Percentiles rank a stretch among this genome's conserved stretches.
Evolutionary conservation across 2,888 invertebrate genomes (phyloP).

Genomic region (Pantelozetes paolii): DNA sequence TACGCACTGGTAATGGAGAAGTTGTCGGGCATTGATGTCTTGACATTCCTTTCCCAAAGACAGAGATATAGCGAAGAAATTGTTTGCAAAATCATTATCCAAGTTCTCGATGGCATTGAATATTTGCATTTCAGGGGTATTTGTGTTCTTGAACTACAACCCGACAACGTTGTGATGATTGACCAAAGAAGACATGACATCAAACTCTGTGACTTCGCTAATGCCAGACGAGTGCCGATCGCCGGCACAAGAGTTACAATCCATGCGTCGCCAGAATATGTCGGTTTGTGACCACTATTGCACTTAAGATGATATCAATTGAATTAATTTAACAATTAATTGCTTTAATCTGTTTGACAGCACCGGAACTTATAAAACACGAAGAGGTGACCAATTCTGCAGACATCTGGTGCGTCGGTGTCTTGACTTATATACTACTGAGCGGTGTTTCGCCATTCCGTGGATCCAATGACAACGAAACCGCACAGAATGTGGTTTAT

Average conservation of each 20-base stretch:
- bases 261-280: slow-evolving; percentile 59
- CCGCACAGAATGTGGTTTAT: slow-evolving; percentile 82
- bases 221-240: slow-evolving; percentile 74
- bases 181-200: slow-evolving; percentile 59
- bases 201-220: slow-evolving; percentile 87
- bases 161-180: slow-evolving; percentile 90
- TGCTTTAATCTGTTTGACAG: slow-evolving; percentile 52
- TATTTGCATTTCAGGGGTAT: slow-evolving; percentile 91
- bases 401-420: slow-evolving; percentile 94
- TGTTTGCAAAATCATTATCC: slow-evolving; percentile 78
- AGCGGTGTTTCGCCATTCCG: slow-evolving; percentile 89
- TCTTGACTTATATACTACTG: slow-evolving; percentile 81
- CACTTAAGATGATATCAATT: neutral
- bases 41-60: slow-evolving; percentile 78
- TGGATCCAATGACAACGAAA: slow-evolving; percentile 74
- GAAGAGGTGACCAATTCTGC: slow-evolving; percentile 83
- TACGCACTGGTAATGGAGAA: slow-evolving; percentile 53
- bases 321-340: slow-evolving; percentile 4
- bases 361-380: slow-evolving; percentile 82
- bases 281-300: slow-evolving; percentile 43
- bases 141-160: slow-evolving; percentile 83
- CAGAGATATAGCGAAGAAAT: slow-evolving; percentile 90
- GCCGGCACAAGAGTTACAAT: slow-evolving; percentile 63
- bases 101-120: slow-evolving; percentile 82
- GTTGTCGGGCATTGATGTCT: slow-evolving; percentile 79